Percentiles rank a stretch among this genome's conserved stretches.
Conservation (phyloP, 2,888 invertebrate genomes). For the Eupithecia centaureata region DNA sequence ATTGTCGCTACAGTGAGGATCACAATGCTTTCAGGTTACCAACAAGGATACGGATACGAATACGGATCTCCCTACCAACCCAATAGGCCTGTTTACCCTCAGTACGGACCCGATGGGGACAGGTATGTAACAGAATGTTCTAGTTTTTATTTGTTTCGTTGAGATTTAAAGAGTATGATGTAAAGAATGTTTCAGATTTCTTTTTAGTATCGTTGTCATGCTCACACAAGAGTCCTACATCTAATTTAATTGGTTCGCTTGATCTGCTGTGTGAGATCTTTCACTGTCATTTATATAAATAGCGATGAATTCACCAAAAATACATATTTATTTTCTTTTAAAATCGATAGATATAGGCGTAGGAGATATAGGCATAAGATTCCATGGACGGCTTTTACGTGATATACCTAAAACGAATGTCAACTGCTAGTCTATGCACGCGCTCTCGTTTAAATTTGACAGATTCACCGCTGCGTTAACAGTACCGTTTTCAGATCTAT, state of each 20-base stretch:
- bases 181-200: no score
- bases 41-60: conserved; percentile 87
- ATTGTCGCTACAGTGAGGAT: neutral
- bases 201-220: no score
- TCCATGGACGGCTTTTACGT: neutral
- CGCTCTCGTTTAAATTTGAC: no score
- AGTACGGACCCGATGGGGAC: conserved; percentile 88
- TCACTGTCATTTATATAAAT: neutral
- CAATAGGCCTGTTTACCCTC: conserved; percentile 91
- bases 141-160: no score
- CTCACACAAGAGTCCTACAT: no score
- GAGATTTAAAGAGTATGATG: no score
- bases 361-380: no score
- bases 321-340: neutral
- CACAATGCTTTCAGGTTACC: conserved; percentile 82
- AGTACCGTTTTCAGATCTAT: no score
- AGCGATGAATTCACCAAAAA: no score
- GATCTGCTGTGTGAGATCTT: no score
- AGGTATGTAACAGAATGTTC: conserved; percentile 77
- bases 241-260: no score
- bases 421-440: neutral
- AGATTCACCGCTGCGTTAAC: no score
- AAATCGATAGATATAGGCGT: neutral
- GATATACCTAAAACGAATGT: neutral
- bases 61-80: conserved; percentile 88